Conservation (phyloP, 2,113 vertebrate species). For the Fregetta grallaria region DNA sequence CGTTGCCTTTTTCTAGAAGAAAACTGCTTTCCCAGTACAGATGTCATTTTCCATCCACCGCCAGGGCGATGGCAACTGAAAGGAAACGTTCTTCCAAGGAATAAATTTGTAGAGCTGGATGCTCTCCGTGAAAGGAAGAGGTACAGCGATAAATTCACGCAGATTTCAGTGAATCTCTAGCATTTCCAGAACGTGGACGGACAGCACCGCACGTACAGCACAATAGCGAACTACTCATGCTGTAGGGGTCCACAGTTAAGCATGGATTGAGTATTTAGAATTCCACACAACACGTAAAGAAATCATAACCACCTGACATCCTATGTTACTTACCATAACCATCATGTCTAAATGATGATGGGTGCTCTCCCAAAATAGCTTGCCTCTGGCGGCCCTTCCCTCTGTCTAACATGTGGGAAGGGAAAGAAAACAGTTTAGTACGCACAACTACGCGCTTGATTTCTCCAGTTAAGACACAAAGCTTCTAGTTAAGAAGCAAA, state of each 20-base stretch:
- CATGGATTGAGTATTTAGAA: background rate
- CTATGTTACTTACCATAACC: slow-evolving; percentile 86
- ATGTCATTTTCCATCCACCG: background rate
- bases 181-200: background rate
- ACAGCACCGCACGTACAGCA: background rate
- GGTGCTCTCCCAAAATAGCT: slow-evolving; percentile 96
- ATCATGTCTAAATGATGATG: slow-evolving; percentile 89
- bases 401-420: slow-evolving; percentile 84
- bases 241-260: background rate
- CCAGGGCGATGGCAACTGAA: background rate
- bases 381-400: slow-evolving; percentile 92
- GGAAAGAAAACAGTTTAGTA: slow-evolving; percentile 74
- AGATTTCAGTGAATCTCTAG: background rate
- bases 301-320: background rate
- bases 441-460: background rate
- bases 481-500: slow-evolving; percentile 54
- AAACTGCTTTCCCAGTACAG: background rate
- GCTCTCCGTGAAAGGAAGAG: background rate
- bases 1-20: background rate
- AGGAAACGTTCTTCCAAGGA: background rate
- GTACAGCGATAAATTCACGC: background rate
- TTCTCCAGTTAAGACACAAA: slow-evolving; percentile 55
- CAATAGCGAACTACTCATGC: background rate
- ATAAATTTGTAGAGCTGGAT: background rate
- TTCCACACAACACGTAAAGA: background rate